phyloP scores from a whole-genome alignment of 2,797 vertebrate species.

The Neopelma chrysocephalum region DNA sequence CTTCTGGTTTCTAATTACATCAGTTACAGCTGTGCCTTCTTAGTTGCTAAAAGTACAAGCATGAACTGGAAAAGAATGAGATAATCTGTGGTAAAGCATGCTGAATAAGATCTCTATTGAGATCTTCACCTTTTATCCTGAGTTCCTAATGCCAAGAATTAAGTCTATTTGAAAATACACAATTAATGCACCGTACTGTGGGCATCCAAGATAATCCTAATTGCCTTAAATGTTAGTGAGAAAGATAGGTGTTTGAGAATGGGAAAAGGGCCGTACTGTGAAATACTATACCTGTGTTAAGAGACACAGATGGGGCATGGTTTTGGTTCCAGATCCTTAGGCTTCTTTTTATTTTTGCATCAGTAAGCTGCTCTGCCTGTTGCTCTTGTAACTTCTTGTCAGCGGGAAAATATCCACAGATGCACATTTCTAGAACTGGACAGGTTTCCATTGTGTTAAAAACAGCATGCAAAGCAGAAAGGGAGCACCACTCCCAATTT shows the following conservation, averaged over 20 bases:
- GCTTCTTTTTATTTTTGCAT: not conserved
- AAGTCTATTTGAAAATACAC: conserved; percentile 83
- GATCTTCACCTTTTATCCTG: conserved; percentile 86
- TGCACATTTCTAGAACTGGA: not conserved
- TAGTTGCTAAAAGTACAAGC: conserved; percentile 77
- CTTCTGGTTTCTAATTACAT: conserved; percentile 74
- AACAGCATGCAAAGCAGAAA: not conserved
- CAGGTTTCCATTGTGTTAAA: not conserved
- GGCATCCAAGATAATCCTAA: conserved; percentile 83
- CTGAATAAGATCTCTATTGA: conserved; percentile 87
- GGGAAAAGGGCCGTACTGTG: conserved; percentile 59
- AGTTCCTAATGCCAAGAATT: conserved; percentile 84
- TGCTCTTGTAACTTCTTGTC: conserved; percentile 3
- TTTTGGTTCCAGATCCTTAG: conserved; percentile 52
- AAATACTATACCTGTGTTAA: conserved; percentile 57
- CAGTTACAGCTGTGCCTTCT: conserved; percentile 68
- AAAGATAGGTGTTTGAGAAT: conserved; percentile 76
- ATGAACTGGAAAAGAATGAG: conserved; percentile 84
- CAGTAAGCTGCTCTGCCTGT: not conserved
- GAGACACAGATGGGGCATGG: conserved; percentile 13
- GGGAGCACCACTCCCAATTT: not conserved
- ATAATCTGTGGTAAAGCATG: conserved; percentile 86
- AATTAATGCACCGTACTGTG: conserved; percentile 85
- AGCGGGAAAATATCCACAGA: not conserved
- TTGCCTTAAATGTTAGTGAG: conserved; percentile 79